A percentile compares a stretch with the other conserved stretches of the same genome.
Evolutionary conservation across 2,113 vertebrate genomes (phyloP).

Genomic region (Proterorhinus semilunaris): DNA sequence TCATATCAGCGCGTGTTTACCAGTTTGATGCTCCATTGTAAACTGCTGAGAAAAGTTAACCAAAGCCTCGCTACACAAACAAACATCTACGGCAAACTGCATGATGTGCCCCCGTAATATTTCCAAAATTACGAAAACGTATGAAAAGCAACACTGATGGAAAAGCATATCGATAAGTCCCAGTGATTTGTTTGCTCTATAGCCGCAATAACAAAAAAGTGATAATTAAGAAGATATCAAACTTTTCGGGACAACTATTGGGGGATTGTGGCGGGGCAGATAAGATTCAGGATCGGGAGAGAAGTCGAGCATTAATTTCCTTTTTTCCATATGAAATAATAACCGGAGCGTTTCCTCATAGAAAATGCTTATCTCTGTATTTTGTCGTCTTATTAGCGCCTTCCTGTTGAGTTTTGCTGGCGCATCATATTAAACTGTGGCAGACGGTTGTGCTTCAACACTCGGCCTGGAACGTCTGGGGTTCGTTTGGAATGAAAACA

Average conservation of each 20-base stretch:
- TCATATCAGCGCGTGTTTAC: too few relatives aligned
- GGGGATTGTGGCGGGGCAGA: slow-evolving; percentile 54
- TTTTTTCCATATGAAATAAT: slow-evolving; percentile 52
- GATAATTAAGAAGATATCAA: slow-evolving; percentile 49
- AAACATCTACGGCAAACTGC: neutral
- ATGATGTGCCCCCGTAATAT: neutral
- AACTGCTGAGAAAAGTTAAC: too few relatives aligned
- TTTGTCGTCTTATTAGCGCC: slow-evolving; percentile 73
- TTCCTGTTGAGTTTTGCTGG: slow-evolving; percentile 53
- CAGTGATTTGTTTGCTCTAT: slow-evolving; percentile 8
- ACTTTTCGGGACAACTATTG: slow-evolving; percentile 51
- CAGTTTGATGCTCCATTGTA: too few relatives aligned
- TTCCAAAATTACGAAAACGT: neutral
- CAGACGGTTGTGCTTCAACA: slow-evolving; percentile 44
- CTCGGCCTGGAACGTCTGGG: too few relatives aligned
- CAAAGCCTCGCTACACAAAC: neutral
- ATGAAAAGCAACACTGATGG: neutral
- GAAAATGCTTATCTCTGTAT: slow-evolving; percentile 67
- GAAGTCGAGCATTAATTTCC: slow-evolving; percentile 55
- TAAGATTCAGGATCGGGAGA: slow-evolving; percentile 57
- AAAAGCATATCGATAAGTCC: slow-evolving; percentile 33
- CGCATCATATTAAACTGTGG: slow-evolving; percentile 45
- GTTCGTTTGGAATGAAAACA: too few relatives aligned
- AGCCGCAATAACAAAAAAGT: slow-evolving; percentile 1
- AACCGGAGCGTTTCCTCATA: slow-evolving; percentile 48